Conservation (phyloP, 2,113 vertebrate genomes). For the Nycticebus coucang region DNA sequence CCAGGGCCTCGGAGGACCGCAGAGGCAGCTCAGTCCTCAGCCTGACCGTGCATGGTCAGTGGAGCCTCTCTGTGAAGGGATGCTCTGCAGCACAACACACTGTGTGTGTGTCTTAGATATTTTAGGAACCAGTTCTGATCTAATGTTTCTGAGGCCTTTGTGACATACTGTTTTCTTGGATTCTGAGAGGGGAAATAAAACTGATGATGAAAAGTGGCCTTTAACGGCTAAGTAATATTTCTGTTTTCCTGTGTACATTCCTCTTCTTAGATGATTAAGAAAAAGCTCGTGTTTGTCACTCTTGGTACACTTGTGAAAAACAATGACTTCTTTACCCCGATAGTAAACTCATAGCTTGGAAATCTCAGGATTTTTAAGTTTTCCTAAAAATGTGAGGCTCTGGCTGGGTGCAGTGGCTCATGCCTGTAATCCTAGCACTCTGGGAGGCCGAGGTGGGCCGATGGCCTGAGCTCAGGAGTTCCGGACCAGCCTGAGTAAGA, state of each 20-base stretch:
- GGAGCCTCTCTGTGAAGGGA: neutral
- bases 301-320: neutral
- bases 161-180: neutral
- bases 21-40: neutral
- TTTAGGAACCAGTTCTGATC: neutral
- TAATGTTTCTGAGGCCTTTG: neutral
- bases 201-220: neutral
- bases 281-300: neutral
- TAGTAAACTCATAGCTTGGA: neutral
- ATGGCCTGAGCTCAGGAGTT: too few relatives aligned
- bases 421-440: too few relatives aligned
- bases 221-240: neutral
- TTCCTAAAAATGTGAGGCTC: neutral
- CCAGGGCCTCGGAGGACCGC: neutral
- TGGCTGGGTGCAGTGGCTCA: too few relatives aligned
- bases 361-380: neutral
- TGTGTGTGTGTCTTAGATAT: neutral
- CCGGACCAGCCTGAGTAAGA: too few relatives aligned
- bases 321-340: neutral
- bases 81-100: neutral
- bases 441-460: too few relatives aligned
- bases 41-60: fast-evolving
- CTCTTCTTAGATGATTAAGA: neutral
- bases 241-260: neutral
- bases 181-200: neutral